phyloP scores from a whole-genome alignment of 1,140 invertebrate species.

The Drosophila kohkoa region DNA sequence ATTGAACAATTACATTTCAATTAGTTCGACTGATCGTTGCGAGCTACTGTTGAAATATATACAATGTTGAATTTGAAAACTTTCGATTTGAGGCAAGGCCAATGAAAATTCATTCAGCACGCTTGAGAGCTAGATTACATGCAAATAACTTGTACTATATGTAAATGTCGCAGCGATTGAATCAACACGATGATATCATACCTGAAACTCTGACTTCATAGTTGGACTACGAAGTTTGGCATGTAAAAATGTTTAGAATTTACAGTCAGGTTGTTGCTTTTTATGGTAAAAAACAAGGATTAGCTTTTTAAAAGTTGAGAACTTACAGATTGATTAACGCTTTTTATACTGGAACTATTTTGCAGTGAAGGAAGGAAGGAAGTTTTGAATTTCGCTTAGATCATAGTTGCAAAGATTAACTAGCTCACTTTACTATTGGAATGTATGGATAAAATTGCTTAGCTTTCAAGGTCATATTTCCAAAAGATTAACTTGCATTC shows the following conservation, averaged over 20 bases:
- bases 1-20: slow-evolving; percentile 73
- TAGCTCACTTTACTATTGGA: too few species aligned
- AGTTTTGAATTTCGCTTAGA: too few species aligned
- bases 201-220: slow-evolving; percentile 41
- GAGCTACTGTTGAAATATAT: slow-evolving; percentile 11
- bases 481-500: too few species aligned
- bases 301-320: too few species aligned
- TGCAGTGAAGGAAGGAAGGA: too few species aligned
- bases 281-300: too few species aligned
- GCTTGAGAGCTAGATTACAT: slow-evolving; percentile 39
- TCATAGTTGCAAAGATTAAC: too few species aligned
- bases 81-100: slow-evolving; percentile 30
- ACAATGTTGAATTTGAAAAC: slow-evolving; percentile 22
- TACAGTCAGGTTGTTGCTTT: too few species aligned
- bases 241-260: neutral
- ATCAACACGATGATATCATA: slow-evolving; percentile 54
- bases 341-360: too few species aligned
- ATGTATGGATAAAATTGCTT: too few species aligned
- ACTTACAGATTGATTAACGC: too few species aligned
- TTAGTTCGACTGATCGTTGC: slow-evolving; percentile 51
- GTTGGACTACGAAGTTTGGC: neutral
- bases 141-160: slow-evolving; percentile 46
- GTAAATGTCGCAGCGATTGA: slow-evolving; percentile 51
- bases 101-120: slow-evolving; percentile 27
- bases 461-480: too few species aligned